Evolutionary conservation across 1,140 invertebrate genomes (phyloP).

Genomic region (Drosophila lowei): DNA sequence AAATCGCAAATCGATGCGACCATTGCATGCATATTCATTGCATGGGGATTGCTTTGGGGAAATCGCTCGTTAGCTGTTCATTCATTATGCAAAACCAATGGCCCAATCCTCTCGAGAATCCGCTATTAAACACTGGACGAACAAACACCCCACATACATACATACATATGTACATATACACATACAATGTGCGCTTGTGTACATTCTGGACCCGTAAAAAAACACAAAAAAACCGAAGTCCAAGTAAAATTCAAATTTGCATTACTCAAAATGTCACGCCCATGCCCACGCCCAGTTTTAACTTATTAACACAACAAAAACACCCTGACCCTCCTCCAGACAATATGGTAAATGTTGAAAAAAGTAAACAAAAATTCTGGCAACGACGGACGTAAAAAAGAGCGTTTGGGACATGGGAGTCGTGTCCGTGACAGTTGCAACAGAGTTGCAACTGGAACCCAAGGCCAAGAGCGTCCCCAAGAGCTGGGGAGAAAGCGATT

Average conservation of each 20-base stretch:
- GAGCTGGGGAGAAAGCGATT: background rate
- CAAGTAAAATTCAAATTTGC: constrained; percentile 51
- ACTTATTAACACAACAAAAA: constrained; percentile 25
- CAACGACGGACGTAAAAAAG: background rate
- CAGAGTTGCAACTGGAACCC: constrained; percentile 28
- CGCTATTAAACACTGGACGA: constrained; percentile 34
- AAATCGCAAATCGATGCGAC: constrained; percentile 5
- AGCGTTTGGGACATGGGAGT: constrained; percentile 3
- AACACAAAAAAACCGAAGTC: background rate
- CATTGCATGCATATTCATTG: constrained; percentile 7
- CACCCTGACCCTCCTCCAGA: too few species aligned
- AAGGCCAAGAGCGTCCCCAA: constrained; percentile 10
- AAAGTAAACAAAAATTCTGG: constrained; percentile 9
- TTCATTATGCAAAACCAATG: constrained; percentile 45
- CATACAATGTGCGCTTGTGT: constrained; percentile 34
- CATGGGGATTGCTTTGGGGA: constrained; percentile 3
- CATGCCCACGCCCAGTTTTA: constrained; percentile 20
- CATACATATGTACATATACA: constrained; percentile 1
- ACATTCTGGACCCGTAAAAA: constrained; percentile 13
- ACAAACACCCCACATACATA: constrained; percentile 31
- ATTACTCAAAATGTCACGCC: constrained; percentile 65
- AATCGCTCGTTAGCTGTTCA: background rate
- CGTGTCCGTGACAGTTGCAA: constrained; percentile 36
- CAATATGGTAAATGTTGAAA: too few species aligned
- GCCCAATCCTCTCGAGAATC: constrained; percentile 21